A percentile compares a stretch with the other conserved stretches of the same genome.
Conservation (phyloP, 2,113 vertebrate genomes). For the Saccopteryx leptura region DNA sequence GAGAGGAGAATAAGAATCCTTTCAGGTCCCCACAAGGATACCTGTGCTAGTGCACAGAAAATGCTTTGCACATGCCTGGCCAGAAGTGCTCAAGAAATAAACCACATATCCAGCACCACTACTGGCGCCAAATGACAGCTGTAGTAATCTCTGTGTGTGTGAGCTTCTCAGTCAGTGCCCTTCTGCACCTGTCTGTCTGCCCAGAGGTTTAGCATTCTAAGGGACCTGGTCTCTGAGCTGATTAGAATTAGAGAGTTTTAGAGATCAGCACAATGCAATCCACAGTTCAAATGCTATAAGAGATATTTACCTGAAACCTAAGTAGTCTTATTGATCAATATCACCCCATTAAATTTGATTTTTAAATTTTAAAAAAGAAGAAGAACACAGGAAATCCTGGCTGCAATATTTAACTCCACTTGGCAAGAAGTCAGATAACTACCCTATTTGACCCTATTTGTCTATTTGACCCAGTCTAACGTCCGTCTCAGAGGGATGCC, state of each 20-base stretch:
- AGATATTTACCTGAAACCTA: no score
- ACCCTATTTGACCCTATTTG: neutral
- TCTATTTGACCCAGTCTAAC: no score
- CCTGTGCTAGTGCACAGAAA: neutral
- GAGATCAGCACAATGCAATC: neutral
- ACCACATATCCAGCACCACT: neutral
- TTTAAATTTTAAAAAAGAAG: no score
- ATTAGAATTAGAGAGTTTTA: neutral
- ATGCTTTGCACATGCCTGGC: neutral
- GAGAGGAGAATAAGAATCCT: neutral
- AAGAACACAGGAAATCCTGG: neutral
- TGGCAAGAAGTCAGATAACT: neutral
- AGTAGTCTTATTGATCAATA: no score
- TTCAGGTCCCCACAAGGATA: neutral
- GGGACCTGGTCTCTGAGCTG: neutral
- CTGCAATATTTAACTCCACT: neutral
- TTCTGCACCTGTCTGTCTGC: neutral
- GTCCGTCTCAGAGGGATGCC: neutral
- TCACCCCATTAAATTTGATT: no score
- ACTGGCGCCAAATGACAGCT: neutral
- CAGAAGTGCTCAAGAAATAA: neutral
- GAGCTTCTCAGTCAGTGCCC: neutral
- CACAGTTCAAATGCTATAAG: no score
- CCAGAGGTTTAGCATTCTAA: neutral
- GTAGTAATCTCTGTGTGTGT: fast-evolving